Evolutionary conservation across 2,888 invertebrate genomes (phyloP).

Genomic region (Catocala sponsa): DNA sequence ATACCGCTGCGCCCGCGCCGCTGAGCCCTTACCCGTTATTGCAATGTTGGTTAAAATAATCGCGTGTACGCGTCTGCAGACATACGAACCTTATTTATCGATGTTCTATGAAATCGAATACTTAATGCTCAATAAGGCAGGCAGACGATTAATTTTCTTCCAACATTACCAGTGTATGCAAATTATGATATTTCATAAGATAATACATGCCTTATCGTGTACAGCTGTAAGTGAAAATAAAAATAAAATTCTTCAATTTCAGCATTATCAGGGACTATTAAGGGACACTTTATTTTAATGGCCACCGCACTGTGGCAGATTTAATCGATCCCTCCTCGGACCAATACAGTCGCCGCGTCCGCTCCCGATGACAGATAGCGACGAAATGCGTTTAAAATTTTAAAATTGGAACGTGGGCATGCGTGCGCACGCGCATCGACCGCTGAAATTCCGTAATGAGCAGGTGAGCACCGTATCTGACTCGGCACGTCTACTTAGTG

Average conservation of each 20-base stretch:
- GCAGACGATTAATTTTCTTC: slow-evolving; percentile 48
- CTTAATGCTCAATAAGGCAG: slow-evolving; percentile 47
- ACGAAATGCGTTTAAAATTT: slow-evolving; percentile 77
- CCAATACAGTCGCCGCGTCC: slow-evolving; percentile 68
- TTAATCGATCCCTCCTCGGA: slow-evolving; percentile 68
- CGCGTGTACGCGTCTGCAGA: slow-evolving; percentile 37
- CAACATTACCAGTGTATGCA: slow-evolving; percentile 52
- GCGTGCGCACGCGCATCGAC: slow-evolving; percentile 69
- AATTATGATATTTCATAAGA: slow-evolving; percentile 56
- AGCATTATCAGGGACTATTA: slow-evolving; percentile 73
- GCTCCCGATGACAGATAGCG: slow-evolving; percentile 83
- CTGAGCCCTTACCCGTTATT: slow-evolving; percentile 35
- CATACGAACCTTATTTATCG: slow-evolving; percentile 42
- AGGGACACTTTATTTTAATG: slow-evolving; percentile 77
- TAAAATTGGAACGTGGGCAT: slow-evolving; percentile 68
- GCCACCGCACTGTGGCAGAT: slow-evolving; percentile 74
- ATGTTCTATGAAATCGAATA: slow-evolving; percentile 51
- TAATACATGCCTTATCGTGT: slow-evolving; percentile 47
- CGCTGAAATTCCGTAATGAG: slow-evolving; percentile 75
- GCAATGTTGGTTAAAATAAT: slow-evolving; percentile 46
- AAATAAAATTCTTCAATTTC: slow-evolving; percentile 61
- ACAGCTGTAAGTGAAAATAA: slow-evolving; percentile 61
- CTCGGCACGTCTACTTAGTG: slow-evolving; percentile 74
- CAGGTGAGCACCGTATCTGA: slow-evolving; percentile 75
- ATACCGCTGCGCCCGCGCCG: slow-evolving; percentile 27